Evolutionary conservation across 2,113 vertebrate species (phyloP), one percentile per base, ranked within the genome.

Genomic region (Morone saxatilis): DNA sequence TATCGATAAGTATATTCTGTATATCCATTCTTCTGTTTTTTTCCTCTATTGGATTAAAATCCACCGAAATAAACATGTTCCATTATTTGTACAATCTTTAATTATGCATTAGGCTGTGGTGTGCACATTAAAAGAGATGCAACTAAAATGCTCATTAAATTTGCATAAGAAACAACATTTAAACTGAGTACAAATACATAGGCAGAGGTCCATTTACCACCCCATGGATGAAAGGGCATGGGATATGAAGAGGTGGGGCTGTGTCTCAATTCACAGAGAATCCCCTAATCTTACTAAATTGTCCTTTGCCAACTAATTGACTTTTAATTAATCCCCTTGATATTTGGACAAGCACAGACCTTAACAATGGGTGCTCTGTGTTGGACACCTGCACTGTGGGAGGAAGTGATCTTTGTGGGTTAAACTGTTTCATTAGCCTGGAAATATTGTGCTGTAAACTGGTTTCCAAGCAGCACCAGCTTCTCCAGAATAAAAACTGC

Each of bases 251-350:
- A 83, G 78, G 71, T 78, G 45, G 61, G 50, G 53, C 77, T 81
- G 63, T 38, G 57, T 86, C 84, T 88, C 86, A 67, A 81, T 89
- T 90, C 88, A 90, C 71, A 86, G 59, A 89, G 71, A 91, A 90
- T 80, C 54, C 71, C 76, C 80, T 91, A 90, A 95, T 96, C 95
- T 94, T 92, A 85, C 94, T 95, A 92, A 95, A 96, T 97, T 96
- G 95, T 95, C 94, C 95, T 96, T 95, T 89, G 91, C 94, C 94
- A 91, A 88, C 94, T 96, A 96, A 97, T 96, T 96, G 96, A 97
- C 96, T 96, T 96, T 97, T 97, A 97, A 97, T 97, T 97, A 97
- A 97, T 97, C 97, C 96, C 96, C 96, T 96, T 96, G 96, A 95
- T 96, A 96, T 96, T 97, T 97, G 95, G 94, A 96, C 95, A 95